Evolutionary conservation across 2,113 vertebrate species (phyloP), one percentile per base, ranked within the genome.

Genomic region (Takifugu flavidus): DNA sequence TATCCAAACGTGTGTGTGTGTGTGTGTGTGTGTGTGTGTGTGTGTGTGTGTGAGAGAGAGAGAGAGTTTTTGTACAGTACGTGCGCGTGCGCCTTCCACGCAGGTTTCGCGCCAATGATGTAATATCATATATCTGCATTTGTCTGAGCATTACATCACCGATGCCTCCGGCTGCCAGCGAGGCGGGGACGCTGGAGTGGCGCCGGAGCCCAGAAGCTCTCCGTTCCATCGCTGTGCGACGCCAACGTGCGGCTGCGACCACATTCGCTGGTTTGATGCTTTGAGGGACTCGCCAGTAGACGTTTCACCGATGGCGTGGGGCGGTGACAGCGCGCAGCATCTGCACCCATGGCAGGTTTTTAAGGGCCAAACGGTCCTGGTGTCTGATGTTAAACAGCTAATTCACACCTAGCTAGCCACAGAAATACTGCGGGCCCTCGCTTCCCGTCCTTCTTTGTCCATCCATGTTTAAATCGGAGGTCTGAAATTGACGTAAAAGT

Each of bases 91-190:
- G 50, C 55, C 34, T 42, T 62, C 61, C 67, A 59, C 72, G 54
- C 70, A 78, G 70, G 75, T 80, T 78, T 62, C 61, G 69, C 74
- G 49, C 29, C 49, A 60, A 81, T 86, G 86, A 88, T 88, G 88
- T 87, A 87, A 88, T 80, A 82, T 79, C 72, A 74, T 67, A 79
- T 75, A 74, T 82, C 70, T 67, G 72, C 60, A 43, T 73, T 67
- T 70, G 73, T 77, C 66, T 73, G 68, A 87, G 76, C 85, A 86
- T 88, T 86, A 89, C 86, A 86, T 89, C 86, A 88, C 62, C 65
- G 80, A 59, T 66, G 59, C 70, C 12, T 12, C 45, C 8, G 45
- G 45, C 45, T 14, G n/a, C 13, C 13, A n/a, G 45, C 34, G 45
- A 47, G 45, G 45, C 45, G 45, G 49, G 10, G 49, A 50, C 10